Evolutionary conservation across 2,113 vertebrate species (phyloP), one percentile per base, ranked within the genome.

Genomic region (Cisticola juncidis): DNA sequence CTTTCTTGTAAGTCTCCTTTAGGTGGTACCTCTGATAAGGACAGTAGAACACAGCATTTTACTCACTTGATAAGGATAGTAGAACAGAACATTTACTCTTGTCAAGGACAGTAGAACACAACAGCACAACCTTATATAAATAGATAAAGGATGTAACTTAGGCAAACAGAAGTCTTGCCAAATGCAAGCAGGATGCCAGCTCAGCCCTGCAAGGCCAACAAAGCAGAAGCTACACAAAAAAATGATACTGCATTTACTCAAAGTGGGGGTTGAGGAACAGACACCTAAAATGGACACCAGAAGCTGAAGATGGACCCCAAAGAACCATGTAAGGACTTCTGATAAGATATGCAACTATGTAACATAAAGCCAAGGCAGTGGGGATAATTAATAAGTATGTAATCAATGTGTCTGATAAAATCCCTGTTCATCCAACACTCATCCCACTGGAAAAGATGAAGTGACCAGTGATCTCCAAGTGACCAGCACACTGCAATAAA

Each of bases 181-280:
- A 86, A 42, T 0, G 1, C 25, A 76, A 58, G 44, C 51, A 85
- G 44, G 35, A 50, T 66, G 51, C 35, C 71, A 86, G 82, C 44
- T 50, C 44, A 58, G 82, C 6, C 58, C 61, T 76, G 21, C 51
- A 58, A 42, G 31, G 35, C 31, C 50, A 35, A 57, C 31, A 58
- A 48, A 57, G 31, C 16, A 76, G 35, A 85, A 85, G 44, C n/a
- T 57, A 48, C 1, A 2, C 17, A 58, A 42, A 76, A 66, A 22
- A 35, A 21, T 0, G 0, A 66, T 17, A 58, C 0, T 58, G 36
- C 0, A 0, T 18, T 66, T 58, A 66, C 36, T 58, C 31, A 42
- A 76, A 68, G 25, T 0, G 0, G 13, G 31, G 31, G 2, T 42
- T 3, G 2, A 66, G 26, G 31, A 86, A 76, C 26, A 68, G 31